phyloP scores from a whole-genome alignment of 2,888 invertebrate genomes.

The Hirtodrosophila duncani region DNA sequence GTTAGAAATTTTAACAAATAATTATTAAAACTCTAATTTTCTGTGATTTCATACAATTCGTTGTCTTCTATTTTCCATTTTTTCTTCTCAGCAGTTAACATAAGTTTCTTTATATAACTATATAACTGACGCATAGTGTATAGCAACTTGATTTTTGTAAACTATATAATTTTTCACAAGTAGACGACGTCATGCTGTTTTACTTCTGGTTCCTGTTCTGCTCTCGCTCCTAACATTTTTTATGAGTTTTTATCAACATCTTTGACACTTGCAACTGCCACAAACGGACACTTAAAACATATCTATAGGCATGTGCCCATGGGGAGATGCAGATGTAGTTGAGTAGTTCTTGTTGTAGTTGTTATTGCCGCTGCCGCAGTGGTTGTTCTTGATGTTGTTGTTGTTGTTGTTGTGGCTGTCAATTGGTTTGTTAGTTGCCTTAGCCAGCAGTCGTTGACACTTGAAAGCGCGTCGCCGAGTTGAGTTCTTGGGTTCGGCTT shows the following conservation, averaged over 20 bases:
- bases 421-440: slow-evolving; percentile 62
- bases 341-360: slow-evolving; percentile 9
- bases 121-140: no score
- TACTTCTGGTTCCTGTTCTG: no score
- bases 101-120: no score
- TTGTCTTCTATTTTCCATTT: no score
- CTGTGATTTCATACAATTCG: no score
- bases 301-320: slow-evolving; percentile 42
- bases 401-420: slow-evolving; percentile 47
- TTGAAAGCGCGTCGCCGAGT: slow-evolving; percentile 41
- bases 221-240: no score
- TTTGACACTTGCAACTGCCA: slow-evolving; percentile 58
- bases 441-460: slow-evolving; percentile 60
- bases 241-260: slow-evolving; percentile 54
- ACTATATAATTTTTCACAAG: no score
- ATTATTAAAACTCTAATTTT: no score
- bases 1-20: no score
- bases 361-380: slow-evolving; percentile 6
- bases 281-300: slow-evolving; percentile 59
- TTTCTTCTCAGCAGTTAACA: no score
- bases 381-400: slow-evolving; percentile 8
- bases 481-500: slow-evolving; percentile 20
- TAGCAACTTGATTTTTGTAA: no score
- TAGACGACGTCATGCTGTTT: no score
- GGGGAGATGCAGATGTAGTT: background rate